A percentile compares a stretch with the other conserved stretches of the same genome.
These are phyloP conservation scores for Struthio camelus DNA, from an alignment of 2,113 vertebrate species.

Conservation along the genomic window DNA sequence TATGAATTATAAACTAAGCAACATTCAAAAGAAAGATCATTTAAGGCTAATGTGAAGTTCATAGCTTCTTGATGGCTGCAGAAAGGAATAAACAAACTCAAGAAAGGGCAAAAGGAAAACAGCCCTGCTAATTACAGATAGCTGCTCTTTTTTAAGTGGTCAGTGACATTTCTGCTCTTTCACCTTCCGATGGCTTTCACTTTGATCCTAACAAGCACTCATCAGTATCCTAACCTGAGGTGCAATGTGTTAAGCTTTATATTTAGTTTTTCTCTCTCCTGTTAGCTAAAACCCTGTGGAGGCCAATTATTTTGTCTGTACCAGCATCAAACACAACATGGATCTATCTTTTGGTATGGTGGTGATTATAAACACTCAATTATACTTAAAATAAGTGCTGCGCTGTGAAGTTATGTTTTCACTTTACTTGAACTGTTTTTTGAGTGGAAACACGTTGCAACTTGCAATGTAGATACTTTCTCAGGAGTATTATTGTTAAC, in stretches of 20 bases:
- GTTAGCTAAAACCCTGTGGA: conserved; percentile 12
- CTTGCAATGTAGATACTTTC: neutral
- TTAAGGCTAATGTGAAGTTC: neutral
- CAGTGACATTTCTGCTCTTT: conserved; percentile 16
- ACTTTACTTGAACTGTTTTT: conserved; percentile 53
- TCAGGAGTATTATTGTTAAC: conserved; percentile 52
- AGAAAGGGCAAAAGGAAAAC: neutral
- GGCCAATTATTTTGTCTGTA: conserved; percentile 45
- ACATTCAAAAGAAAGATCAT: neutral
- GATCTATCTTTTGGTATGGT: neutral
- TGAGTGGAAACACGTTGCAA: conserved; percentile 70
- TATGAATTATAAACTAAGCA: neutral
- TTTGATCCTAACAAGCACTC: conserved; percentile 56
- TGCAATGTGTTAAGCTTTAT: neutral
- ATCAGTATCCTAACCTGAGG: conserved; percentile 18
- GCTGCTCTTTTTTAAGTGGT: neutral
- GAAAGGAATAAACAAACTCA: neutral
- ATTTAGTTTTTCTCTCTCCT: conserved; percentile 15
- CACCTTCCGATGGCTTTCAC: neutral
- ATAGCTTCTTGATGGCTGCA: neutral
- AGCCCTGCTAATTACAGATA: neutral
- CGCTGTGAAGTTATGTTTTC: conserved; percentile 30
- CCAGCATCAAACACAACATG: conserved; percentile 40
- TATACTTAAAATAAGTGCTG: conserved; percentile 7
- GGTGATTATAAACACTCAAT: conserved; percentile 49